A percentile compares a stretch with the other conserved stretches of the same genome.
These are phyloP conservation scores for Ochropleura plecta DNA, from an alignment of 2,888 invertebrate species.

Conservation along the genomic window DNA sequence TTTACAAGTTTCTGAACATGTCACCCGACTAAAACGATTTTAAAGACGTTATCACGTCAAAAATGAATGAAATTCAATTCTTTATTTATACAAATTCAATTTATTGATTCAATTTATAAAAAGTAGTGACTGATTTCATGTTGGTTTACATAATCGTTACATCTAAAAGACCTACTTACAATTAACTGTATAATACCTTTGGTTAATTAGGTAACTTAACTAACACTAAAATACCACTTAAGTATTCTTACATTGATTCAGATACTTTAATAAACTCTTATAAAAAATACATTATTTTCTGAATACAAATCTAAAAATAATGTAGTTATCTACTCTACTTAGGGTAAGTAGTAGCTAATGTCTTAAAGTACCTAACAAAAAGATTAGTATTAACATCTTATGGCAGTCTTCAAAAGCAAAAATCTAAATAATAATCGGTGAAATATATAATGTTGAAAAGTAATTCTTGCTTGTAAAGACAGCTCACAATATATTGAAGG, in stretches of 20 bases:
- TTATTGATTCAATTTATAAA: constrained; percentile 73
- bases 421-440: not conserved
- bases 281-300: constrained; percentile 40
- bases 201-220: constrained; percentile 87
- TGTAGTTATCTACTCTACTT: constrained; percentile 26
- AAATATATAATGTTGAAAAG: not conserved
- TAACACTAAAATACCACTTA: constrained; percentile 60
- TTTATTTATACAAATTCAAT: constrained; percentile 45
- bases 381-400: not conserved
- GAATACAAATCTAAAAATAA: constrained; percentile 42
- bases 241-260: constrained; percentile 46
- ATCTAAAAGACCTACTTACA: constrained; percentile 71
- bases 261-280: constrained; percentile 28
- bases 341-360: constrained; percentile 6
- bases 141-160: constrained; percentile 55
- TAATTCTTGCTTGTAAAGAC: constrained; percentile 2
- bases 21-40: no score
- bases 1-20: no score
- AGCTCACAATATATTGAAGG: not conserved
- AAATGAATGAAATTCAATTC: no score
- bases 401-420: constrained; percentile 5
- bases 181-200: constrained; percentile 77
- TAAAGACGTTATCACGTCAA: no score
- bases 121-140: constrained; percentile 81
- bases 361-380: not conserved